Percentiles rank a stretch among this genome's conserved stretches.
phyloP scores from a whole-genome alignment of 2,888 invertebrate genomes.

The Scaptomyza tumidula region DNA sequence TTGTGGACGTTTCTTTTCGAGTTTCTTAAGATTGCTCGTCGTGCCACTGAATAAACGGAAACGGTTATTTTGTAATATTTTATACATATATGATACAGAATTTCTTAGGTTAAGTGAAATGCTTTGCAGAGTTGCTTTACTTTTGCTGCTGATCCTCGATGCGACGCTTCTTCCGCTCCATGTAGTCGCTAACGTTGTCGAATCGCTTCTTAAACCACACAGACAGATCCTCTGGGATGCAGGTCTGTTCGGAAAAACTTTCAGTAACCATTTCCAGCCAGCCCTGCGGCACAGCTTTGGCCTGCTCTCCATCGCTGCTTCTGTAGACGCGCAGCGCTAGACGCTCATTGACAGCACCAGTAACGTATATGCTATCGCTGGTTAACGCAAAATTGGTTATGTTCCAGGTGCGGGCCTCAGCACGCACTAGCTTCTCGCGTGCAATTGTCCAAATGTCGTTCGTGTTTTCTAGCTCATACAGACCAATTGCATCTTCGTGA shows the following conservation, averaged over 20 bases:
- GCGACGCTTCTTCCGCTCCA: conserved; percentile 90
- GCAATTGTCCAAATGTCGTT: conserved; percentile 55
- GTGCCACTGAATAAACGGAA: conserved; percentile 15
- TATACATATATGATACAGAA: conserved; percentile 12
- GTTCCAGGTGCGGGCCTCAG: conserved; percentile 67
- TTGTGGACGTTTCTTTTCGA: conserved; percentile 11
- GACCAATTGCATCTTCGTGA: conserved; percentile 82
- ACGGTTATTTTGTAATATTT: conserved; percentile 8
- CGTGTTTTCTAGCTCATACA: conserved; percentile 75
- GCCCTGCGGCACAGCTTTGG: conserved; percentile 45
- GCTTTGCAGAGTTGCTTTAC: conserved; percentile 18
- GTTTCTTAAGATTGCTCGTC: conserved; percentile 6
- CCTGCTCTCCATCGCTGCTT: conserved; percentile 30
- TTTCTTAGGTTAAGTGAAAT: conserved; percentile 19
- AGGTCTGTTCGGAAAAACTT: conserved; percentile 61
- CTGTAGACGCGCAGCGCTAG: conserved; percentile 65
- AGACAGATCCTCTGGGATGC: conserved; percentile 84
- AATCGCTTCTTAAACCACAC: conserved; percentile 91
- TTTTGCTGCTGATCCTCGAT: conserved; percentile 85
- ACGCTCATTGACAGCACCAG: conserved; percentile 66
- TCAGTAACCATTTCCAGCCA: conserved; percentile 75
- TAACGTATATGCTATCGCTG: conserved; percentile 64
- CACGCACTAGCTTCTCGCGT: conserved; percentile 42
- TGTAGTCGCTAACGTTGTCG: conserved; percentile 92
- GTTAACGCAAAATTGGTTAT: conserved; percentile 74